Evolutionary conservation across 2,888 invertebrate genomes (phyloP).

Genomic region (Drosophila nigricruria): DNA sequence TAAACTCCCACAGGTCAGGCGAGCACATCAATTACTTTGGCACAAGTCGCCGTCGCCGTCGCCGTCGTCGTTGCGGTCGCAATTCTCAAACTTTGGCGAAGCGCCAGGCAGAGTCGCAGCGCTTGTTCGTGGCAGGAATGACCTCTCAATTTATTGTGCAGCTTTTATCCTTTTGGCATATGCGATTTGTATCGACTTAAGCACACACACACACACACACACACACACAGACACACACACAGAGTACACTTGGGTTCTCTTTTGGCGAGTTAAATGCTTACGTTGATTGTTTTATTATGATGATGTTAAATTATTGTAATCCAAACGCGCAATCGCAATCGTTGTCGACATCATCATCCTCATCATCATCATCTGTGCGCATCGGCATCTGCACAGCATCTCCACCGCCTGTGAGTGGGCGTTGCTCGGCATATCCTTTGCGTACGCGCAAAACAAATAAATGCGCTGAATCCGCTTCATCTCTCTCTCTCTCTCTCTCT

Average conservation of each 20-base stretch:
- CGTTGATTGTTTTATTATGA: conserved; percentile 85
- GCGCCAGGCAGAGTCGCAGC: conserved; percentile 39
- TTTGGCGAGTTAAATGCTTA: conserved; percentile 69
- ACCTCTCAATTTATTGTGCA: conserved; percentile 79
- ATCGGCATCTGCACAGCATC: conserved; percentile 43
- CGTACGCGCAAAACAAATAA: conserved; percentile 77
- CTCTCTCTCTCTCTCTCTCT: not conserved
- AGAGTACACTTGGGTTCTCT: conserved; percentile 22
- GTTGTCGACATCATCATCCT: conserved; percentile 77
- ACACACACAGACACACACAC: conserved; percentile 17
- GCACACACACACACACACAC: conserved; percentile 45
- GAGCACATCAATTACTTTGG: conserved; percentile 84
- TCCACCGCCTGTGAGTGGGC: conserved; percentile 49
- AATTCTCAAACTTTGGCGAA: conserved; percentile 23
- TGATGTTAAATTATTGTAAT: conserved; percentile 85
- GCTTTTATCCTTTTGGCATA: conserved; percentile 80
- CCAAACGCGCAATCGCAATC: conserved; percentile 82
- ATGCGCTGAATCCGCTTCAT: conserved; percentile 50
- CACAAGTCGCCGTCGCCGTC: conserved; percentile 71
- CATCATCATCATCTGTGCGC: conserved; percentile 47
- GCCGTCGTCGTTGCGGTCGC: conserved; percentile 8
- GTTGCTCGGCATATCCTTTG: conserved; percentile 75
- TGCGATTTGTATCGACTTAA: conserved; percentile 80
- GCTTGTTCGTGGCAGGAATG: conserved; percentile 69
- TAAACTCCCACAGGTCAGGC: conserved; percentile 84